Base-by-base conservation (phyloP, 2,797 vertebrate species). In the Peromyscus eremicus region DNA sequence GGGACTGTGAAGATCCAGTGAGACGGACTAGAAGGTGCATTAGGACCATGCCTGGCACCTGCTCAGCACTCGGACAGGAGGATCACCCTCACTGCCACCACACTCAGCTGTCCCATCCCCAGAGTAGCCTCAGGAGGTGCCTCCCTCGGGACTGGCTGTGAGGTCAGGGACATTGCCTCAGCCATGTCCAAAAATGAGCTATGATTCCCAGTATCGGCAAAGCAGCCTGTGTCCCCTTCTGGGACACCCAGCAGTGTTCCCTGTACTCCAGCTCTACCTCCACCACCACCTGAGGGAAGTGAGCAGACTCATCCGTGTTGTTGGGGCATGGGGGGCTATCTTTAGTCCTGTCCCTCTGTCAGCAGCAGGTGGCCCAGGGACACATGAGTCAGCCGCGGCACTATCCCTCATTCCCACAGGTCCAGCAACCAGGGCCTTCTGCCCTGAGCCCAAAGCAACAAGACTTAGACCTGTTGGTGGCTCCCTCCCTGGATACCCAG, bases 361-460 rank as follows among this genome's bases (percentile, higher is more conserved):
- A 71, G 97, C 14, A 1, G 85, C 94, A 88, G 2, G 93, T 92
- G 92, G 62, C 85, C 90, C 82, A 84, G 89, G 95, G 75, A 88
- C 95, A 14, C 68, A 94, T 68, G 77, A 81, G 93, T 71, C 85
- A 55, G 49, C 96, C 77, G 6, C 64, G 87, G 71, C 64, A 49
- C 75, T 8, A 0, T 25, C 71, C 96, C 94, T 93, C 13, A 11
- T 75, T 81, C 95, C 71, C 37, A 14, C 11, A 11, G 95, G 89
- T 89, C 97, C 86, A 91, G 97, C 81, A 91, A 29, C 95, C 90
- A 89, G 89, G 93, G 89, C 95, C 64, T 37, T 95, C 89, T 97
- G 90, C 94, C 27, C 94, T 17, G 55, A 55, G 27, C 37, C 79
- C 25, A 14, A 11, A 64, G 70, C 89, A 23, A 0, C 57, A 34